Evolutionary conservation across 2,113 vertebrate species (phyloP).

Genomic region (Protobothrops flavoviridis): DNA sequence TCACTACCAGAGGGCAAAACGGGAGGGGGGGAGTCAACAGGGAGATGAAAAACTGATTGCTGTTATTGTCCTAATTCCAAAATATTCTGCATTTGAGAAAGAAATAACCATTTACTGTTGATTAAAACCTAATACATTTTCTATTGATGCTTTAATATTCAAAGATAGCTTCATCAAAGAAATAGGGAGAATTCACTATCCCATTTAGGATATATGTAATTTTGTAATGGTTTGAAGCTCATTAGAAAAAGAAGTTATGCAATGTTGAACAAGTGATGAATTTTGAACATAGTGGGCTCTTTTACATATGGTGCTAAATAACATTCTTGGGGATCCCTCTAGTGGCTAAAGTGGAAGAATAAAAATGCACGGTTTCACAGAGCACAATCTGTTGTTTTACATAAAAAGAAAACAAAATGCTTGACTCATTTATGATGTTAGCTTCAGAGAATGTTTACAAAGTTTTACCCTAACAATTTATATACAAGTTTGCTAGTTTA

Average conservation of each 20-base stretch:
- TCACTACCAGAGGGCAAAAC: neutral
- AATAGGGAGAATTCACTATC: neutral
- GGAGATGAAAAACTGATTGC: neutral
- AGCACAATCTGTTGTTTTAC: neutral
- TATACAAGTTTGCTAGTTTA: neutral
- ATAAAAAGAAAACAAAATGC: neutral
- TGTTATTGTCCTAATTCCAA: neutral
- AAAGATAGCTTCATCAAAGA: neutral
- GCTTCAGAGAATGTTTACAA: neutral
- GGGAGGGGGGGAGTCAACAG: neutral
- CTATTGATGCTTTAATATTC: neutral
- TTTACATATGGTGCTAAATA: neutral
- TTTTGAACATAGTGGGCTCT: neutral
- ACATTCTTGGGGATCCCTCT: slow-evolving; percentile 63
- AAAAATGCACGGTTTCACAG: neutral
- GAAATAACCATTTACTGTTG: neutral
- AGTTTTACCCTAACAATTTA: neutral
- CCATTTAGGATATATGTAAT: neutral
- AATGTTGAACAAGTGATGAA: neutral
- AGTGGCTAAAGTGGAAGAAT: slow-evolving; percentile 42
- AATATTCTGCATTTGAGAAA: neutral
- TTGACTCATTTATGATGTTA: neutral
- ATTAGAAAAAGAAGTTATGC: rapidly evolving
- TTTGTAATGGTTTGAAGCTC: slow-evolving; percentile 1
- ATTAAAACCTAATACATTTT: neutral